A percentile compares a stretch with the other conserved stretches of the same genome.
Evolutionary conservation across 2,113 vertebrate genomes (phyloP).

Genomic region (Xenus cinereus): DNA sequence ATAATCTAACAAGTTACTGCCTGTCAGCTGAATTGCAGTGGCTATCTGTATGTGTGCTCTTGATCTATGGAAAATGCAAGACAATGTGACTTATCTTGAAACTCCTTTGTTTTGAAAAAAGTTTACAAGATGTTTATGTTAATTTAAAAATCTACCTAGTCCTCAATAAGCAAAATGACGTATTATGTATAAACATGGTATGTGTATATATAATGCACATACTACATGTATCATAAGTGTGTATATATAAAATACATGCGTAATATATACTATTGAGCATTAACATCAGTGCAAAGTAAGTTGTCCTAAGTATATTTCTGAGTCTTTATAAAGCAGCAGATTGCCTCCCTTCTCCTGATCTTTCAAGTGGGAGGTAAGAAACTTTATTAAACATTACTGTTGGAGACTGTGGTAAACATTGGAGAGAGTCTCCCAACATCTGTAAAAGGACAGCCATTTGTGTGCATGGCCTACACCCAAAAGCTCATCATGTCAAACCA

Average conservation of each 20-base stretch:
- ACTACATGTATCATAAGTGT: not conserved
- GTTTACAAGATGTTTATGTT: not conserved
- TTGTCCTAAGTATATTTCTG: not conserved
- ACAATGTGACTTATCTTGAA: not conserved
- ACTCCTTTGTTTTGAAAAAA: not conserved
- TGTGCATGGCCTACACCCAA: not conserved
- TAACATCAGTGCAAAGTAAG: not conserved
- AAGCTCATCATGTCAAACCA: conserved; percentile 36
- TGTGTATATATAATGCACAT: not conserved
- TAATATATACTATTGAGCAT: not conserved
- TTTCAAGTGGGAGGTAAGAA: conserved; percentile 17
- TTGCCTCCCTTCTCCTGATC: not conserved
- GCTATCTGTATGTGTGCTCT: not conserved
- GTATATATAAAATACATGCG: not conserved
- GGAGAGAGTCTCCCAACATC: not conserved
- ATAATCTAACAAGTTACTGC: not conserved
- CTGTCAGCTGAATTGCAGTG: not conserved
- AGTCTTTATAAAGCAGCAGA: not conserved
- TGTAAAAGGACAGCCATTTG: conserved; percentile 15
- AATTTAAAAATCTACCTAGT: not conserved
- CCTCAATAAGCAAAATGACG: not conserved
- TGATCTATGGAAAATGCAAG: not conserved
- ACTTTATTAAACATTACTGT: conserved; percentile 1
- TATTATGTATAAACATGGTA: not conserved
- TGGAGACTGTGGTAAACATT: not conserved